Evolutionary conservation across 35 echinoderm and acorn worm genomes (phyloP), one percentile per base, ranked within the genome.

Genomic region (Antedon bifida): DNA sequence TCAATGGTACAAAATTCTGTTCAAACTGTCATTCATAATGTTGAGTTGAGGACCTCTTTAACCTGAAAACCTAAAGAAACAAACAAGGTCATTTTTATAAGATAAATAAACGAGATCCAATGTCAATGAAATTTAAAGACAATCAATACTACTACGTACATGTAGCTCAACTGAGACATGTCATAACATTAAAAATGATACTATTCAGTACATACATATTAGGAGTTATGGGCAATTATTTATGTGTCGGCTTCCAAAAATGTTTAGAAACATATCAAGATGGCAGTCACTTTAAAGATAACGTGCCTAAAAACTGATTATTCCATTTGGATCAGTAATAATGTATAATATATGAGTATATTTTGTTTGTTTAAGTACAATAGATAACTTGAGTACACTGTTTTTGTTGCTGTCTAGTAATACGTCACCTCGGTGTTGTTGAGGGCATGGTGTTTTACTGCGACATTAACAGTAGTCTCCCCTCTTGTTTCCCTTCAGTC

Each of bases 181-280:
- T 30, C 81, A 83, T 17, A 83, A 33, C 29, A 30, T 83, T 19
- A 83, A 30, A 51, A 51, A 36, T 13, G 80, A 87, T 35, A 83
- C 84, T 74, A 87, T 87, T 32, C 85, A 91, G 76, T 86, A 91
- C 51, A 73, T 87, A 13, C 89, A 84, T 35, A 42, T 91, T 10
- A 86, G 88, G 88, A 31, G 75, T 81, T 33, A 90, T 90, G 88
- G 64, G 84, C 74, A 32, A 82, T 91, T 75, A 34, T 83, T 28
- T 81, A 80, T 82, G 33, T n/a, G 26, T 36, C 86, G 28, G 28
- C 36, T 46, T 35, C 32, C 32, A 78, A 34, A 19, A 79, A 90
- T 46, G 84, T 34, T 80, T 91, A 75, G 32, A 81, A 46, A 84
- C 85, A 64, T 91, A 84, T 78, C 74, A 46, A 78, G 85, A 91